phyloP scores from a whole-genome alignment of 2,113 vertebrate genomes.

The Climacteris rufus region DNA sequence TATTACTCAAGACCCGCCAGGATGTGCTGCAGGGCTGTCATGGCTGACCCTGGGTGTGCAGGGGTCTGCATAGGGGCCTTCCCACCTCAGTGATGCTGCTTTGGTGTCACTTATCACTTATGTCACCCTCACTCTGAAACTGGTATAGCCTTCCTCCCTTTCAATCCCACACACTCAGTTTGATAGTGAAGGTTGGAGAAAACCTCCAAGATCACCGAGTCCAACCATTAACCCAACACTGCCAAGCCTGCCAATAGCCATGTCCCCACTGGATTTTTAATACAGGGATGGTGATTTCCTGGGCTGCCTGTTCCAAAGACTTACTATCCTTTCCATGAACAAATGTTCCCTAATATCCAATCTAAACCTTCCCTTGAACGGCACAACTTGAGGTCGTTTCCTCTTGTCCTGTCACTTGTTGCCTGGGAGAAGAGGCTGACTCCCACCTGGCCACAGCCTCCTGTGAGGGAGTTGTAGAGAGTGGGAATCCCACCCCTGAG shows the following conservation, averaged over 20 bases:
- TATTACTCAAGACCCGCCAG: rapidly evolving
- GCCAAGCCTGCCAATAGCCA: too few relatives aligned
- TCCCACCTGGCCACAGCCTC: not conserved
- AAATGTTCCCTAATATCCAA: not conserved
- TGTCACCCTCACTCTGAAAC: not conserved
- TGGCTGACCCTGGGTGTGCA: too few relatives aligned
- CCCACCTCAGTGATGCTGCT: not conserved
- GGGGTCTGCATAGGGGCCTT: not conserved
- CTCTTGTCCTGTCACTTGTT: not conserved
- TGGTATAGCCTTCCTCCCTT: rapidly evolving
- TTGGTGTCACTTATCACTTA: too few relatives aligned
- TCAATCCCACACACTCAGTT: not conserved
- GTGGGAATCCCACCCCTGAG: rapidly evolving
- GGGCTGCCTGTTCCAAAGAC: not conserved
- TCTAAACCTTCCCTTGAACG: not conserved
- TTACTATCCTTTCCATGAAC: not conserved
- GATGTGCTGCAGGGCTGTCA: not conserved
- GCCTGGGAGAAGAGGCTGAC: not conserved
- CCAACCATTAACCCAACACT: not conserved
- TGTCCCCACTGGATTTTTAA: not conserved
- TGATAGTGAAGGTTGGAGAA: not conserved
- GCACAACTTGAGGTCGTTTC: not conserved
- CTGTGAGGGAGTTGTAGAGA: not conserved
- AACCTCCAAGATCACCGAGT: not conserved
- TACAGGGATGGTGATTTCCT: not conserved